Conservation (phyloP, 1,140 invertebrate species). For the Stratiolaelaps scimitus region DNA sequence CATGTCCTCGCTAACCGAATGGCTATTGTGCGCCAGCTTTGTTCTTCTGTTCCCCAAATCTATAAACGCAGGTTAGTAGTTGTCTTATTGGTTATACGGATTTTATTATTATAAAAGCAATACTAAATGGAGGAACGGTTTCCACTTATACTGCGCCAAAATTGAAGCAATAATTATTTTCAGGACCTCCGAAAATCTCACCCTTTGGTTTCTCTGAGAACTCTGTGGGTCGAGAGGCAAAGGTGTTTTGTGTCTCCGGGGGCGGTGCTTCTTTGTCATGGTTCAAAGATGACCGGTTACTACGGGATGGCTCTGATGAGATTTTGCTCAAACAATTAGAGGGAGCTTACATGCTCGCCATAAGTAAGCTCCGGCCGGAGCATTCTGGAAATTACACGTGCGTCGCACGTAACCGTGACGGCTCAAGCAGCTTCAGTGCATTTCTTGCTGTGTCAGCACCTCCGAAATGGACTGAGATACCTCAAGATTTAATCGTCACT, state of each 20-base stretch:
- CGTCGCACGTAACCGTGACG: constrained; percentile 1
- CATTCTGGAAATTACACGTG: constrained; percentile 33
- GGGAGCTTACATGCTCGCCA: constrained; percentile 24
- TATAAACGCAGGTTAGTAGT: no score
- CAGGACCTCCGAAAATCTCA: constrained; percentile 11
- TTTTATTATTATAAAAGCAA: no score
- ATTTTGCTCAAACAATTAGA: not conserved
- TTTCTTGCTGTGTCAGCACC: not conserved
- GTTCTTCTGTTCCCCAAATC: no score
- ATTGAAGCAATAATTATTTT: not conserved
- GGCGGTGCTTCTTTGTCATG: not conserved
- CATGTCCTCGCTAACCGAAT: no score
- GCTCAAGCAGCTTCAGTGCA: not conserved
- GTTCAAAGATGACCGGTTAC: not conserved
- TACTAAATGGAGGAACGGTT: no score
- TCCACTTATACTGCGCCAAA: no score
- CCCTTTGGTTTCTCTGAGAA: constrained; percentile 20
- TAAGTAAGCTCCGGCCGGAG: constrained; percentile 22
- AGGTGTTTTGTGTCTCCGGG: not conserved
- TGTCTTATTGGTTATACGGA: no score
- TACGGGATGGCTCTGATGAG: constrained; percentile 8
- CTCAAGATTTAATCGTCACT: not conserved
- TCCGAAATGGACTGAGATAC: not conserved
- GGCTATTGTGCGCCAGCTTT: no score
- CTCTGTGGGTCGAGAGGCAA: not conserved